Percentiles rank a stretch among this genome's conserved stretches.
Evolutionary conservation across 2,888 invertebrate species (phyloP).

Genomic region (Drosophila monieri): DNA sequence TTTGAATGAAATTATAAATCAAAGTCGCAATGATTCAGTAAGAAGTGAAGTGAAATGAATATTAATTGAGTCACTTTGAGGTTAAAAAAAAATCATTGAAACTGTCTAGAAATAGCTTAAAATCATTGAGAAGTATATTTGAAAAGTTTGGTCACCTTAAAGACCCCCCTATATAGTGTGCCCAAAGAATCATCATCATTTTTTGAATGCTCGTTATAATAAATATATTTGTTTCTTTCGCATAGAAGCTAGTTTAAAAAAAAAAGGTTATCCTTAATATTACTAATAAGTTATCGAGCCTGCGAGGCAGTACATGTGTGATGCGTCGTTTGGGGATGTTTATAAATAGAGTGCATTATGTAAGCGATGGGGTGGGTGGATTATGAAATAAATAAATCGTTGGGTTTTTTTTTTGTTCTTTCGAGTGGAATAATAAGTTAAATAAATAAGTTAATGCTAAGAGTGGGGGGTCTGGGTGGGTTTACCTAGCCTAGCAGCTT

Average conservation of each 20-base stretch:
- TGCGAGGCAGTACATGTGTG: constrained; percentile 25
- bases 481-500: constrained; percentile 6
- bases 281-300: constrained; percentile 30
- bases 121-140: no score
- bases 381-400: neutral
- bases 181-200: neutral
- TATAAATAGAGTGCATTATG: constrained; percentile 24
- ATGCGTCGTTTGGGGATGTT: constrained; percentile 2
- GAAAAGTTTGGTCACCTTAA: no score
- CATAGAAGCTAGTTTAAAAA: constrained; percentile 12
- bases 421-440: neutral
- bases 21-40: no score
- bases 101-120: no score
- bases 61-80: no score
- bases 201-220: constrained; percentile 8
- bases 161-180: neutral
- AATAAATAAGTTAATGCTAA: constrained; percentile 30
- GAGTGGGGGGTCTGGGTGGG: neutral
- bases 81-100: no score
- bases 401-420: neutral
- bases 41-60: no score
- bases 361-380: neutral
- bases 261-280: constrained; percentile 17
- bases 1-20: no score
- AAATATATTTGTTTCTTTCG: constrained; percentile 15